Evolutionary conservation across 35 echinoderm and acorn worm species (phyloP).

Genomic region (Eucidaris tribuloides): DNA sequence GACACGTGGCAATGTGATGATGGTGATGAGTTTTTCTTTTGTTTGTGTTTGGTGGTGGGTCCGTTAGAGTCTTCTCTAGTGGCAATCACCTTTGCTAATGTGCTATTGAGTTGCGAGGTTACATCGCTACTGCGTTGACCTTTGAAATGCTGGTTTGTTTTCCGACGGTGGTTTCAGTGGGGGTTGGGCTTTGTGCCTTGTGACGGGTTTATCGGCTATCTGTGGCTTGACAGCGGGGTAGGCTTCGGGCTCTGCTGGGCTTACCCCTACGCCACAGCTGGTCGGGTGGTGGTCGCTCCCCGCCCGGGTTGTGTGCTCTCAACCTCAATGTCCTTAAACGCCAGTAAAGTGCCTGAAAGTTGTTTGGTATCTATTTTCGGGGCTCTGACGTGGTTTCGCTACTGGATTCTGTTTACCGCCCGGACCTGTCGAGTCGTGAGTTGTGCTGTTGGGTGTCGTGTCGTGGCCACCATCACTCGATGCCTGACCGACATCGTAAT

Average conservation of each 20-base stretch:
- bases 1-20: no score
- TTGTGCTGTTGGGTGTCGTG: no score
- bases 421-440: neutral
- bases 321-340: conserved; percentile 13
- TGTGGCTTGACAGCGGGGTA: neutral
- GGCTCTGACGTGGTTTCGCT: neutral
- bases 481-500: neutral
- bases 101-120: no score
- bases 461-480: neutral
- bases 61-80: conserved; percentile 3
- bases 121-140: no score
- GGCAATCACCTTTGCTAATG: neutral
- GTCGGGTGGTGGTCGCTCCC: no score
- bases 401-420: neutral
- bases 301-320: neutral
- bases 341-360: neutral
- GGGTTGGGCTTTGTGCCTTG: neutral
- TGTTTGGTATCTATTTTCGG: neutral
- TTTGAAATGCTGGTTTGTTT: no score
- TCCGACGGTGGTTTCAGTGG: conserved; percentile 1
- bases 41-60: neutral
- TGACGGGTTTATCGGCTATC: neutral
- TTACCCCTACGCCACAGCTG: neutral
- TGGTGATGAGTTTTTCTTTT: neutral
- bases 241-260: neutral